Evolutionary conservation across 2,113 vertebrate species (phyloP).

Genomic region (Caretta caretta): DNA sequence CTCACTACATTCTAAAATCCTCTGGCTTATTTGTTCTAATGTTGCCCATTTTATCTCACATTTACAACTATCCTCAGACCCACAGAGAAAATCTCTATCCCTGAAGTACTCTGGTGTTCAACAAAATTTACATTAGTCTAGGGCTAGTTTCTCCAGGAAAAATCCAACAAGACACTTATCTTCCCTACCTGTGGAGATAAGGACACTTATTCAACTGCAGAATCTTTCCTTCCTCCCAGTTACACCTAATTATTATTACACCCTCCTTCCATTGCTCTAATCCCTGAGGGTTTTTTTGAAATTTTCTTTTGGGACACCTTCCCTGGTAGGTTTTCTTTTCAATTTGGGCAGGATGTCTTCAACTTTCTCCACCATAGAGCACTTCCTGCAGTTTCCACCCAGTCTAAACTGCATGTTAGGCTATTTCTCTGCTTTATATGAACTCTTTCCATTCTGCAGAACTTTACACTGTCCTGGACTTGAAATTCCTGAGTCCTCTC

Average conservation of each 20-base stretch:
- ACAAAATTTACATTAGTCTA: neutral
- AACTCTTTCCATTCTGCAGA: neutral
- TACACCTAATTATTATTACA: neutral
- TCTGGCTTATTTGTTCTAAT: neutral
- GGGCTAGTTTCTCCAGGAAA: neutral
- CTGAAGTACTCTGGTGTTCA: neutral
- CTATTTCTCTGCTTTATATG: neutral
- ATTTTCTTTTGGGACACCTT: neutral
- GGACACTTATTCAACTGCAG: neutral
- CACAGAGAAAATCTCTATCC: neutral
- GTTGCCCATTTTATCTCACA: neutral
- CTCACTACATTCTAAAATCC: neutral
- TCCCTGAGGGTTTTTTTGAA: no score
- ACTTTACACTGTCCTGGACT: neutral
- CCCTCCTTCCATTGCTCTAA: neutral
- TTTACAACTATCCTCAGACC: neutral
- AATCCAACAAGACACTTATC: neutral
- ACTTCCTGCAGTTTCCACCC: neutral
- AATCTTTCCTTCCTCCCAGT: neutral
- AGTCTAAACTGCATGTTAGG: neutral
- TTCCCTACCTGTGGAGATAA: neutral
- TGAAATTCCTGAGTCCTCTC: neutral
- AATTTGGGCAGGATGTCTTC: neutral
- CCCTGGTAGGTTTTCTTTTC: neutral
- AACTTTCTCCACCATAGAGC: neutral